Conservation (phyloP, 1,140 invertebrate species). For the Rhyzopertha dominica region DNA sequence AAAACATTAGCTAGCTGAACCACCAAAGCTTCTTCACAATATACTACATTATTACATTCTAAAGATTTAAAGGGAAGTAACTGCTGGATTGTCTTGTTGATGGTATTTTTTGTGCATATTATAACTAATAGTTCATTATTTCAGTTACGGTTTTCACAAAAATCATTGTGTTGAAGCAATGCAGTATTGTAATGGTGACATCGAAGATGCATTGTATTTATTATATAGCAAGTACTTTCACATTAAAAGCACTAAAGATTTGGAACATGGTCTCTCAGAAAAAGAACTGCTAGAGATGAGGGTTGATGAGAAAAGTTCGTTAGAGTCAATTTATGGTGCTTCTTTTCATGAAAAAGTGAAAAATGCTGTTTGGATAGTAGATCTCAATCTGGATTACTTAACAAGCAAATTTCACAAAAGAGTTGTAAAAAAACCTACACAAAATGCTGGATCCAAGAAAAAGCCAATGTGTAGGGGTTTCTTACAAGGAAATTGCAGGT, state of each 20-base stretch:
- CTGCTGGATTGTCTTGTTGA: too few species aligned
- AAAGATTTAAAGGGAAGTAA: too few species aligned
- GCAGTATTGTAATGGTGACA: conserved; percentile 54
- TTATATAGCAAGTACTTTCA: conserved; percentile 65
- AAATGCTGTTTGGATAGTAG: conserved; percentile 61
- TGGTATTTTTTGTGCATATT: too few species aligned
- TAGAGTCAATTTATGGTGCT: conserved; percentile 69
- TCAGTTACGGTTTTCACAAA: conserved; percentile 64
- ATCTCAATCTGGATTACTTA: conserved; percentile 62
- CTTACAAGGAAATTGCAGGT: conserved; percentile 63
- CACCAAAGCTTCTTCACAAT: too few species aligned
- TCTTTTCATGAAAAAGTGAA: conserved; percentile 60
- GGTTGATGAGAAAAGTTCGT: conserved; percentile 62
- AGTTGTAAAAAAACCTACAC: conserved; percentile 32
- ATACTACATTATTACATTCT: too few species aligned
- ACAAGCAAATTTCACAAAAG: conserved; percentile 55
- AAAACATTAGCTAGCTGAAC: too few species aligned
- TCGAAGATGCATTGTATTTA: conserved; percentile 62
- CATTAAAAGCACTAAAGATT: conserved; percentile 39
- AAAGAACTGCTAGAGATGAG: conserved; percentile 58
- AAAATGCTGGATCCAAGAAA: conserved; percentile 47
- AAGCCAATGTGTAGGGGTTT: conserved; percentile 64
- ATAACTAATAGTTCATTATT: conserved; percentile 41
- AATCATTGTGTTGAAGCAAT: conserved; percentile 69
- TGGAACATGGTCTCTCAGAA: conserved; percentile 43